Evolutionary conservation across 2,888 invertebrate species (phyloP).

Genomic region (Choristoneura rosaceana): DNA sequence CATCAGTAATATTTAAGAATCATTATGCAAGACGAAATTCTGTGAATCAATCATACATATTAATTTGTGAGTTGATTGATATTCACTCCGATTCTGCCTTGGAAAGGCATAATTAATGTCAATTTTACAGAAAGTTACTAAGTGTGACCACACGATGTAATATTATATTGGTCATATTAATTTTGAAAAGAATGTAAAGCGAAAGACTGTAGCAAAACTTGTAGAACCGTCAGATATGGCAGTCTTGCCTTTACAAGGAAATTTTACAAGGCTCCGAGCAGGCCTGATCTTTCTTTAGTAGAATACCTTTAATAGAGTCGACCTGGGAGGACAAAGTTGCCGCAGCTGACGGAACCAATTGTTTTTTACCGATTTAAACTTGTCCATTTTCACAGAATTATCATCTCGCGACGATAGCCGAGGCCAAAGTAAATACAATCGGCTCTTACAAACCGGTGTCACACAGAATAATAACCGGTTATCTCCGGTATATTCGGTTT

Average conservation of each 20-base stretch:
- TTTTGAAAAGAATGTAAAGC: not conserved
- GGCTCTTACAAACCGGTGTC: slow-evolving; percentile 18
- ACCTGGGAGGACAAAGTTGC: not conserved
- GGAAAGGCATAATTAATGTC: no score
- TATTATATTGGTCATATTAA: not conserved
- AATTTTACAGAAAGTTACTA: not conserved
- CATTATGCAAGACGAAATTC: no score
- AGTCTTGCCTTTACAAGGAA: no score
- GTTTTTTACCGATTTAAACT: slow-evolving; percentile 10
- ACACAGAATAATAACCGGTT: slow-evolving; percentile 21
- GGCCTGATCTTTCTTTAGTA: no score
- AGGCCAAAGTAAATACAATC: slow-evolving; percentile 27
- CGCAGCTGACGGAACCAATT: not conserved
- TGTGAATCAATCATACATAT: no score
- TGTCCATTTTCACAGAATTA: slow-evolving; percentile 16
- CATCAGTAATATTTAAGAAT: no score
- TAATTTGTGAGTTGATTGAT: no score
- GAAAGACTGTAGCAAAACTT: no score
- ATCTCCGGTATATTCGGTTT: slow-evolving; percentile 5
- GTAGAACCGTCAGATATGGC: not conserved
- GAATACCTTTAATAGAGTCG: no score
- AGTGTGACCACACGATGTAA: no score
- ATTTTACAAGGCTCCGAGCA: no score
- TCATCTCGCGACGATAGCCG: slow-evolving; percentile 9
- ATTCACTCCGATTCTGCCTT: no score